These are phyloP conservation scores for Crocallis elinguaria DNA, from an alignment of 2,888 invertebrate genomes.

Conservation along the genomic window DNA sequence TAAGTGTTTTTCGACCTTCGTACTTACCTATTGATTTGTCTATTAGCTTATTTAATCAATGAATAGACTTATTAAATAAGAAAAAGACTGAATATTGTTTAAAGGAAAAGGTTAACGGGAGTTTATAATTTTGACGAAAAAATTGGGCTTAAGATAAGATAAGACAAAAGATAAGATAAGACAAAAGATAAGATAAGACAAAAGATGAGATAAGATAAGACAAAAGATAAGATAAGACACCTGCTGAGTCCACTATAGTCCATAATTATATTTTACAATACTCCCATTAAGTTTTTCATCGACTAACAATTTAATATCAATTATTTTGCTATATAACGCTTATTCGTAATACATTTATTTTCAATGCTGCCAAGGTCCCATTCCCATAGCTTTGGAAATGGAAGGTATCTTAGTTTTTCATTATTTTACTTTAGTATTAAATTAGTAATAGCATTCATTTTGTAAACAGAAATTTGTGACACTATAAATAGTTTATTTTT, in stretches of 20 bases:
- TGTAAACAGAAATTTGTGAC: not conserved
- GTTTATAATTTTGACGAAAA: too few species aligned
- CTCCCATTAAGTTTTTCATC: not conserved
- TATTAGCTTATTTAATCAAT: too few species aligned
- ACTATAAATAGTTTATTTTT: too few species aligned
- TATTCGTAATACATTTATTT: conserved; percentile 66
- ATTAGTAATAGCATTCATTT: conserved; percentile 15
- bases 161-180: too few species aligned
- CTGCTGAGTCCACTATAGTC: too few species aligned
- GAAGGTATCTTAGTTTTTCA: conserved; percentile 75
- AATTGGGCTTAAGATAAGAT: too few species aligned
- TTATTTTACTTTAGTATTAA: conserved; percentile 36
- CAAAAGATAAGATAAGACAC: too few species aligned
- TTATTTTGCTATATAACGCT: conserved; percentile 38
- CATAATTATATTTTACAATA: not conserved
- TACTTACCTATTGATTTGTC: too few species aligned
- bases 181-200: too few species aligned
- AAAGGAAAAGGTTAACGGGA: not conserved
- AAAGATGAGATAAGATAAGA: too few species aligned
- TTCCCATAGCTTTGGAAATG: conserved; percentile 84
- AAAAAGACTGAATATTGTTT: not conserved
- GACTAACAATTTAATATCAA: not conserved
- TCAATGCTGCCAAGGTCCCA: conserved; percentile 82
- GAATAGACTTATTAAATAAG: too few species aligned
- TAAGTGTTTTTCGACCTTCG: too few species aligned